Evolutionary conservation across 2,888 invertebrate genomes (phyloP).

Genomic region (Drosophila ochracea): DNA sequence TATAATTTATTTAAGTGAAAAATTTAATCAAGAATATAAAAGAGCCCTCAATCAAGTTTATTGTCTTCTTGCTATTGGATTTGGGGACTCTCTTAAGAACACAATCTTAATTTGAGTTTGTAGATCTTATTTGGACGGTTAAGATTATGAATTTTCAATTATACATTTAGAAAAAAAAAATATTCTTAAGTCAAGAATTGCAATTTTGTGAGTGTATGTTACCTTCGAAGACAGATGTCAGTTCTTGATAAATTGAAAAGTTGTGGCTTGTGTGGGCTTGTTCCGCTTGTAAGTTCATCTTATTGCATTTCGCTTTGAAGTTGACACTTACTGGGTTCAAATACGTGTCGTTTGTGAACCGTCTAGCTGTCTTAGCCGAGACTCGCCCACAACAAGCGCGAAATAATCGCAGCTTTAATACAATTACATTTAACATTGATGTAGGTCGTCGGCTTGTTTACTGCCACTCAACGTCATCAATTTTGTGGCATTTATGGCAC

Average conservation of each 20-base stretch:
- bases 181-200: neutral
- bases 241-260: neutral
- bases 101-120: neutral
- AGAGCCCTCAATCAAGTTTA: neutral
- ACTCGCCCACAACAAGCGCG: constrained; percentile 37
- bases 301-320: constrained; percentile 4
- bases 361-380: constrained; percentile 6
- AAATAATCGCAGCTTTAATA: constrained; percentile 52
- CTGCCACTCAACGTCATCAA: constrained; percentile 43
- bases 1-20: neutral
- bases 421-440: constrained; percentile 61
- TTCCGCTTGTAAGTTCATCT: neutral
- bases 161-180: neutral
- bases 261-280: neutral
- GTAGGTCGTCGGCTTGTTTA: constrained; percentile 63
- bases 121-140: neutral
- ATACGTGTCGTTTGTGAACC: constrained; percentile 12
- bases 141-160: neutral
- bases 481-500: constrained; percentile 57
- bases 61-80: neutral
- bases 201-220: neutral
- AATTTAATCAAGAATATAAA: neutral
- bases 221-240: neutral
- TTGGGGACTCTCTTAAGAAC: neutral
- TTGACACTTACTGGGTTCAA: constrained; percentile 42